phyloP scores from a whole-genome alignment of 1,140 invertebrate species.

The Lutraria rhynchaena region DNA sequence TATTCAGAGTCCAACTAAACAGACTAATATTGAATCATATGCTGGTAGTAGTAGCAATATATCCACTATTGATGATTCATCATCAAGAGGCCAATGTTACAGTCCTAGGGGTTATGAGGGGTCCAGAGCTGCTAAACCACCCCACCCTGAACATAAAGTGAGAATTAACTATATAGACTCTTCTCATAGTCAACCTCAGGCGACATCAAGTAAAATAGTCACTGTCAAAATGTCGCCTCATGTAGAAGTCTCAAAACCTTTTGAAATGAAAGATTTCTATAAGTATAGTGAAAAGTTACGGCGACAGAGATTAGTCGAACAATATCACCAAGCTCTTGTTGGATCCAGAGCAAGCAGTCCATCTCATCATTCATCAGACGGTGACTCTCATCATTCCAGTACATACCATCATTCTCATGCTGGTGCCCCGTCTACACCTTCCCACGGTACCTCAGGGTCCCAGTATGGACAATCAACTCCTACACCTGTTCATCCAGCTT shows the following conservation, averaged over 20 bases:
- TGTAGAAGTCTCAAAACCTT: constrained; percentile 96
- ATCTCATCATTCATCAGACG: constrained; percentile 65
- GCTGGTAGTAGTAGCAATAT: not conserved
- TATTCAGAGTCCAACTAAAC: constrained; percentile 48
- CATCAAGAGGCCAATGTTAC: constrained; percentile 57
- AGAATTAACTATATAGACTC: constrained; percentile 47
- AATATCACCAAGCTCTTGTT: constrained; percentile 72
- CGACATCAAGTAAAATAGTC: constrained; percentile 65
- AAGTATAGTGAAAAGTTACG: constrained; percentile 97
- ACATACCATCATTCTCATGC: constrained; percentile 31
- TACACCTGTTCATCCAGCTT: constrained; percentile 4
- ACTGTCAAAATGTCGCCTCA: constrained; percentile 83
- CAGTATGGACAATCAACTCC: constrained; percentile 32
- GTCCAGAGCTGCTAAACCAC: not conserved
- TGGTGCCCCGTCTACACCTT: not conserved
- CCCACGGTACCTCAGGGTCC: not conserved
- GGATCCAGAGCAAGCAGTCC: constrained; percentile 61
- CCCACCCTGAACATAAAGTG: constrained; percentile 37
- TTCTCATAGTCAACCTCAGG: constrained; percentile 29
- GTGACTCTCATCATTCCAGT: constrained; percentile 54
- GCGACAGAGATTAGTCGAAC: constrained; percentile 83
- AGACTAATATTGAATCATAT: constrained; percentile 12
- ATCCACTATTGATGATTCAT: not conserved
- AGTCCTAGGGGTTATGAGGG: constrained; percentile 66
- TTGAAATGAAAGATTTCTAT: constrained; percentile 98